Evolutionary conservation across 2,113 vertebrate genomes (phyloP).

Genomic region (Sphyrna mokarran): DNA sequence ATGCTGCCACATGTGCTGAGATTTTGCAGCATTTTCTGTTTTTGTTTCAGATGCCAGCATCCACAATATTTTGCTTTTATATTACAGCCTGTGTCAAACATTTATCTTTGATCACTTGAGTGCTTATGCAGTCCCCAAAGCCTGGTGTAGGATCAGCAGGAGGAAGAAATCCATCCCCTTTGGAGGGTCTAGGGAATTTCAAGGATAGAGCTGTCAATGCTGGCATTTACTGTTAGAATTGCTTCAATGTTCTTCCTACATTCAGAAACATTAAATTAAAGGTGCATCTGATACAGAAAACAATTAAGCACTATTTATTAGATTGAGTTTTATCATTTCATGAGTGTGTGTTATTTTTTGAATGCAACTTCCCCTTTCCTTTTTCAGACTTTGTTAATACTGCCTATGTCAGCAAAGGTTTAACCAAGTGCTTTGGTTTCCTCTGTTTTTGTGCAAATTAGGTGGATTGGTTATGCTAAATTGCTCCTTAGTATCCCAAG

Average conservation of each 20-base stretch:
- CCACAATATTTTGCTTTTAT: no score
- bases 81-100: not conserved
- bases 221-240: not conserved
- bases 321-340: not conserved
- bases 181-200: not conserved
- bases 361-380: not conserved
- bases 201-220: not conserved
- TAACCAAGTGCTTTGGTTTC: no score
- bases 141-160: not conserved
- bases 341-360: not conserved
- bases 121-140: not conserved
- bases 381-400: not conserved
- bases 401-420: not conserved
- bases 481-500: no score
- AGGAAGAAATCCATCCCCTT: not conserved
- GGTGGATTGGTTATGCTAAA: no score
- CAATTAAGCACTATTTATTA: not conserved
- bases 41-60: no score
- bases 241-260: not conserved
- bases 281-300: not conserved
- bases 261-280: not conserved
- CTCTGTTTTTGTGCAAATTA: no score
- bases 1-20: no score
- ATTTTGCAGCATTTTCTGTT: no score
- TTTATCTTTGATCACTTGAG: not conserved